A percentile compares a stretch with the other conserved stretches of the same genome.
These are phyloP conservation scores for Bombyx huttoni DNA, from an alignment of 2,888 invertebrate genomes.

Conservation along the genomic window DNA sequence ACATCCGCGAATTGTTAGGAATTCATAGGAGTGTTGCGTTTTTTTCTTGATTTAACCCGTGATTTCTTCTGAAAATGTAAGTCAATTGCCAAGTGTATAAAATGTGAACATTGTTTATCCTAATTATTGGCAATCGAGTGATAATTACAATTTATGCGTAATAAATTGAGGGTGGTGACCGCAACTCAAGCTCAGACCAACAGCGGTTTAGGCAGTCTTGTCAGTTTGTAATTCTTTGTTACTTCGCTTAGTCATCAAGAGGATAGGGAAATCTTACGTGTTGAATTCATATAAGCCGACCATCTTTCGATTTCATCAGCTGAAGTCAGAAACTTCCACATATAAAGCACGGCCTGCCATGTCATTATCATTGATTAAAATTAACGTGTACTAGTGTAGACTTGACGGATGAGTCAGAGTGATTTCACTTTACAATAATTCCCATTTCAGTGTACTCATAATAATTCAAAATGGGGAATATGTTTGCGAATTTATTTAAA, in stretches of 20 bases:
- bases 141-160: constrained; percentile 20
- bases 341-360: constrained; percentile 50
- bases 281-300: background rate
- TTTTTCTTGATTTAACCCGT: constrained; percentile 71
- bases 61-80: constrained; percentile 71
- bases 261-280: constrained; percentile 2
- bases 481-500: constrained; percentile 97
- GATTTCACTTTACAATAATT: constrained; percentile 29
- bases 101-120: constrained; percentile 2
- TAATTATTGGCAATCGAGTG: constrained; percentile 8
- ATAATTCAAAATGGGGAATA: constrained; percentile 93
- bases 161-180: constrained; percentile 65
- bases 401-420: constrained; percentile 60
- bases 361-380: constrained; percentile 69
- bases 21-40: constrained; percentile 79
- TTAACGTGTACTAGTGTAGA: constrained; percentile 45
- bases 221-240: constrained; percentile 20
- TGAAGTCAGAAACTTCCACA: constrained; percentile 16
- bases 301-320: constrained; percentile 2
- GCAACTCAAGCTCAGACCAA: constrained; percentile 54
- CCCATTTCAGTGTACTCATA: constrained; percentile 62
- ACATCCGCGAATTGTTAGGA: constrained; percentile 81
- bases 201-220: constrained; percentile 69
- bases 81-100: constrained; percentile 22
- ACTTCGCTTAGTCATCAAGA: constrained; percentile 5